phyloP scores from a whole-genome alignment of 1,140 invertebrate genomes.

The Rhizoglyphus robini region DNA sequence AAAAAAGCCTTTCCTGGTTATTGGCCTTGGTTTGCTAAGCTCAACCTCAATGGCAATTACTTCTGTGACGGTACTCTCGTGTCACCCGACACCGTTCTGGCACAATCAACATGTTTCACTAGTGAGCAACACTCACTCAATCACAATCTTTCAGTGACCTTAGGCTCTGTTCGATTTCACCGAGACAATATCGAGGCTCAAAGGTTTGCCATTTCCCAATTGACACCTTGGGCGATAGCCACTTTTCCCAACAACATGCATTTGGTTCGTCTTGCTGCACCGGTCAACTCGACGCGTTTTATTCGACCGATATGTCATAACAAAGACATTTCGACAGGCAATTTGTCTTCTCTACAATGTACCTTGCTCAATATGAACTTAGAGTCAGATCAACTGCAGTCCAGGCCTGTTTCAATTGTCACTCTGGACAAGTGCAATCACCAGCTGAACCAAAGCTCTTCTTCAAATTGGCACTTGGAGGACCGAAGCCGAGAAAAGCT shows the following conservation, averaged over 20 bases:
- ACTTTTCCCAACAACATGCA: no score
- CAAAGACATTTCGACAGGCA: background rate
- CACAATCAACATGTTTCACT: background rate
- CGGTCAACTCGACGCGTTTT: background rate
- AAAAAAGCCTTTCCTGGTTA: background rate
- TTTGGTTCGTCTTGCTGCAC: background rate
- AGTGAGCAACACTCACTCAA: background rate
- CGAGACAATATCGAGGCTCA: background rate
- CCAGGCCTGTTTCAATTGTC: background rate
- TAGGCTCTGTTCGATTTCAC: background rate
- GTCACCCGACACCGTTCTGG: background rate
- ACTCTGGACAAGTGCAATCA: background rate
- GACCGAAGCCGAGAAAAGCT: background rate
- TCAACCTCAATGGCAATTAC: conserved; percentile 6
- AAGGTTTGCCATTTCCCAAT: background rate
- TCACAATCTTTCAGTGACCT: background rate
- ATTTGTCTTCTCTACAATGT: background rate
- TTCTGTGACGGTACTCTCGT: conserved; percentile 6
- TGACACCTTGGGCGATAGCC: background rate
- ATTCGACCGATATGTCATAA: background rate
- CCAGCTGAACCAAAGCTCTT: background rate
- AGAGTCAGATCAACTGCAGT: background rate
- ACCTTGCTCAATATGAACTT: background rate
- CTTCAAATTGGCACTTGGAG: no score
- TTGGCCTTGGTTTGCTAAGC: conserved; percentile 14